Evolutionary conservation across 2,888 invertebrate species (phyloP), one percentile per base, ranked within the genome.

Genomic region (Pecten maximus): DNA sequence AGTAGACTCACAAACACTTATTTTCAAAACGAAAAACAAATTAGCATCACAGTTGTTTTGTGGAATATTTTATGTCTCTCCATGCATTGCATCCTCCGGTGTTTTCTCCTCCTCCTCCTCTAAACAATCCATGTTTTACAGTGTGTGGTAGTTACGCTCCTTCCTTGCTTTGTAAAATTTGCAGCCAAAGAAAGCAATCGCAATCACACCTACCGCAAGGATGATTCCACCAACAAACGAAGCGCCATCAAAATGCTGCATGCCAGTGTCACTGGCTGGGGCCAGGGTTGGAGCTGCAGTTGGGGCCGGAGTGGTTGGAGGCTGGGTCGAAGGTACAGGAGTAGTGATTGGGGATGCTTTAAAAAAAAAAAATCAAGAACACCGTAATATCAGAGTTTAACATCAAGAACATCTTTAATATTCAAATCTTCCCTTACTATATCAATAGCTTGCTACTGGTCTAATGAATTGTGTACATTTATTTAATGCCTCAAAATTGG

Each of bases 91-190:
- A 23, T 54, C 28, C 74, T 74, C 74, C 74, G 16, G 6, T 8
- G 74, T 74, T 74, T 74, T 54, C 35, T 0, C 35, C 23, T 8
- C 23, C 74, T 60, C 48, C 48, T 23, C 0, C 0, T 10, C 10
- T 2, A 28, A 44, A 74, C 60, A 28, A 28, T 74, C 6, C n/a
- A 48, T 87, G 35, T 88, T 90, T n/a, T 98, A 99, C 96, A 99
- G 98, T 92, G 98, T 98, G 96, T 98, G 98, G 97, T 99, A 99
- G 97, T 98, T 98, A 94, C 98, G 97, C 96, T 98, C 98, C 91
- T 98, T 98, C 96, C 98, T 98, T 92, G 98, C 98, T 97, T 98
- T 98, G 97, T 98, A 99, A 97, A 98, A 98, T 96, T 98, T 98
- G 97, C 98, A 98, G 60, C 98, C 98, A 95, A 98, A 98, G 97